Evolutionary conservation across 2,797 vertebrate species (phyloP).

Genomic region (Buphagus erythrorhynchus): DNA sequence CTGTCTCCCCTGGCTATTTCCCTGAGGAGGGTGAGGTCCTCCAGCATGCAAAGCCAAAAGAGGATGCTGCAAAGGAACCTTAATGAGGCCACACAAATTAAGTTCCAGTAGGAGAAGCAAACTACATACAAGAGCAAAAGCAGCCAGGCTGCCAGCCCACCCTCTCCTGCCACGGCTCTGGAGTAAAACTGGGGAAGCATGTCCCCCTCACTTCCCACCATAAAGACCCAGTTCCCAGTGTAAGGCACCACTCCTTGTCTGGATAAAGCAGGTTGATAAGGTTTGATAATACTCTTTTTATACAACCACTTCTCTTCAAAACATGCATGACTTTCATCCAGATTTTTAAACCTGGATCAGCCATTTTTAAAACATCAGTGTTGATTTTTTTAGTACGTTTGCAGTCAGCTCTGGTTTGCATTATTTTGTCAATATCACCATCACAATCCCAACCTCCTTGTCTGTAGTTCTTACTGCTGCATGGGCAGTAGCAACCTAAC

Average conservation of each 20-base stretch:
- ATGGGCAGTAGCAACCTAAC: neutral
- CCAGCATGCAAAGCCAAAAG: neutral
- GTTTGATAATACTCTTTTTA: neutral
- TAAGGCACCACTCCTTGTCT: neutral
- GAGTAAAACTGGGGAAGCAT: neutral
- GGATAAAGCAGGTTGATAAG: neutral
- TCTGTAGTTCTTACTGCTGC: neutral
- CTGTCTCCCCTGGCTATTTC: neutral
- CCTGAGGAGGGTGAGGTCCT: neutral
- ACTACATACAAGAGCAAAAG: neutral
- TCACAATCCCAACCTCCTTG: fast-evolving
- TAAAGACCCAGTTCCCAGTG: fast-evolving
- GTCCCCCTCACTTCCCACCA: neutral
- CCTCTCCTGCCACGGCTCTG: neutral
- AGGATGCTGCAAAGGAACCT: neutral
- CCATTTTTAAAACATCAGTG: neutral
- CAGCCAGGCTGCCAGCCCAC: neutral
- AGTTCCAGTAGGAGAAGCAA: neutral
- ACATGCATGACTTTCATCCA: neutral
- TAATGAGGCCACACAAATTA: neutral
- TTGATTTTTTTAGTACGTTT: neutral
- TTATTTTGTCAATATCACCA: neutral
- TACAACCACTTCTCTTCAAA: neutral
- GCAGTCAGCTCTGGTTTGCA: neutral
- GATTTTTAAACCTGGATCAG: neutral